Conservation (phyloP, 2,888 invertebrate genomes). For the Drosophila neotestacea region DNA sequence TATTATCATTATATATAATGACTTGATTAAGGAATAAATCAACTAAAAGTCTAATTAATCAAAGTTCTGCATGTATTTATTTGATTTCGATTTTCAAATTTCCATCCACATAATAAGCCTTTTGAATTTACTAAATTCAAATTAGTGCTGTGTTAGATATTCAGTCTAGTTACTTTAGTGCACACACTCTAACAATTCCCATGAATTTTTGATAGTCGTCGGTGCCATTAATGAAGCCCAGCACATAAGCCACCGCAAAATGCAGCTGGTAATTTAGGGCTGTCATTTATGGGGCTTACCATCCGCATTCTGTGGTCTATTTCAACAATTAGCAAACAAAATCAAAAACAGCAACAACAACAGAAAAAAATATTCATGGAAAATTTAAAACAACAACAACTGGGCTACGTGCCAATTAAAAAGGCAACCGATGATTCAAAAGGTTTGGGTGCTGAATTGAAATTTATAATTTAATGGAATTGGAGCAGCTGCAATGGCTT, state of each 20-base stretch:
- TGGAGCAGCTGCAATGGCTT: slow-evolving; percentile 71
- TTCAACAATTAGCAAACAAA: slow-evolving; percentile 62
- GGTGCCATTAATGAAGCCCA: slow-evolving; percentile 45
- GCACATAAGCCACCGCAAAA: slow-evolving; percentile 61
- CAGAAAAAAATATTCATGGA: neutral
- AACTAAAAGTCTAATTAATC: neutral
- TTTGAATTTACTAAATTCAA: too few species aligned
- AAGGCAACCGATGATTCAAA: slow-evolving; percentile 48
- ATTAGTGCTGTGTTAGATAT: neutral
- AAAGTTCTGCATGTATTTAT: neutral
- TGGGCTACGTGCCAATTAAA: slow-evolving; percentile 56
- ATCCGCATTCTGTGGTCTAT: slow-evolving; percentile 41
- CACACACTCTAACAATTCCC: slow-evolving; percentile 1
- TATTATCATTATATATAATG: neutral
- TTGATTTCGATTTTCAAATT: neutral
- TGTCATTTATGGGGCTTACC: slow-evolving; percentile 41
- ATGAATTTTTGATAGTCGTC: slow-evolving; percentile 13
- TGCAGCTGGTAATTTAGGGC: slow-evolving; percentile 56
- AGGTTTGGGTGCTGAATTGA: slow-evolving; percentile 42
- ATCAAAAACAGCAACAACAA: slow-evolving; percentile 29
- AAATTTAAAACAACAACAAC: slow-evolving; percentile 28
- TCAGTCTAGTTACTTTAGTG: neutral
- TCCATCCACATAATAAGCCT: neutral
- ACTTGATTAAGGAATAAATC: neutral
- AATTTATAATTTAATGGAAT: slow-evolving; percentile 60